Percentiles rank a stretch among this genome's conserved stretches.
Conservation (phyloP, 2,113 vertebrate genomes). For the Archocentrus centrarchus region DNA sequence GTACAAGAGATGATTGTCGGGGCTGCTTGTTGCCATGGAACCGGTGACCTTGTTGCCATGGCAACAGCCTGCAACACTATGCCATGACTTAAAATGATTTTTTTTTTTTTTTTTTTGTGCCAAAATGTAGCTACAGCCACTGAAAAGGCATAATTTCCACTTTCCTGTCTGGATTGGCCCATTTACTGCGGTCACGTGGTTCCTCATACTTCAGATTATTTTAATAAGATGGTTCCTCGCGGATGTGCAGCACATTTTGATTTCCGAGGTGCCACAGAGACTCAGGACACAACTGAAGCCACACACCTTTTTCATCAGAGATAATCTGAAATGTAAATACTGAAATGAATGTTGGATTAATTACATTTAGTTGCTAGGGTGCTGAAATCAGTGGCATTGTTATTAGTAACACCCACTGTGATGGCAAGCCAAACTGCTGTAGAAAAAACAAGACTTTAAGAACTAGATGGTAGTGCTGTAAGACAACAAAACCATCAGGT, state of each 20-base stretch:
- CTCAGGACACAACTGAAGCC: neutral
- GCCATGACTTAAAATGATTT: slow-evolving; percentile 3
- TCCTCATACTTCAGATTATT: neutral
- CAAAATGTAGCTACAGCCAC: slow-evolving; percentile 25
- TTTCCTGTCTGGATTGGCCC: neutral
- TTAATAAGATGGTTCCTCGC: neutral
- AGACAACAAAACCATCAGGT: neutral
- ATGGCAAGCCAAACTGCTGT: no score
- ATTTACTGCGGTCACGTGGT: neutral
- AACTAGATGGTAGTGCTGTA: neutral
- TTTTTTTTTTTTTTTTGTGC: neutral
- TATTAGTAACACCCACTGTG: no score
- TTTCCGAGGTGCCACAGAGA: neutral
- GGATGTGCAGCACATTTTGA: neutral
- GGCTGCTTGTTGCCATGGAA: slow-evolving; percentile 73
- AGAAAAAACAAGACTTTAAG: no score
- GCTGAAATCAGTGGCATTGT: neutral
- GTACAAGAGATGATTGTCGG: slow-evolving; percentile 22
- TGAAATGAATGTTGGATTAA: neutral
- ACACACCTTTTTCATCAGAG: neutral
- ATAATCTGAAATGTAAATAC: neutral
- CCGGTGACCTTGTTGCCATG: slow-evolving; percentile 72
- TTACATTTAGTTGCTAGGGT: neutral
- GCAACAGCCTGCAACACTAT: slow-evolving; percentile 66
- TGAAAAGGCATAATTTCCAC: neutral